Evolutionary conservation across 2,113 vertebrate species (phyloP).

Genomic region (Pipa parva): DNA sequence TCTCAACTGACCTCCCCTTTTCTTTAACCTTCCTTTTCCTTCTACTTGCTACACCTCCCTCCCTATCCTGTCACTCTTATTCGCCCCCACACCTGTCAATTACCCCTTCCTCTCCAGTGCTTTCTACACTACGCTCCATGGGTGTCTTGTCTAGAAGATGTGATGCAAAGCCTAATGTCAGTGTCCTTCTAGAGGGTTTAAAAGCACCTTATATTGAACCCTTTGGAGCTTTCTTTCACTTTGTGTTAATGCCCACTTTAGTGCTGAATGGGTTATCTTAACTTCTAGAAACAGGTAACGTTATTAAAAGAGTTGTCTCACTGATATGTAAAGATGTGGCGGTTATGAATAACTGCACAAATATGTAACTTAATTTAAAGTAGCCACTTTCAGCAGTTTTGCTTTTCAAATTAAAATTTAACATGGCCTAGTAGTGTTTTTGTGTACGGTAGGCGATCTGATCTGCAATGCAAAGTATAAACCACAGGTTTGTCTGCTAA

Average conservation of each 20-base stretch:
- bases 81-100: no score
- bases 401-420: slow-evolving; percentile 57
- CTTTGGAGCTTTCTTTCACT: no score
- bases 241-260: not conserved
- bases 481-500: slow-evolving; percentile 76
- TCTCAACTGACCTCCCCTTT: no score
- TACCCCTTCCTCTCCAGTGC: no score
- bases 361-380: slow-evolving; percentile 52
- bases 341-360: slow-evolving; percentile 16
- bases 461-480: slow-evolving; percentile 52
- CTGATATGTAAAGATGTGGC: slow-evolving; percentile 4
- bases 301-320: not conserved
- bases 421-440: slow-evolving; percentile 58
- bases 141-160: no score
- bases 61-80: no score
- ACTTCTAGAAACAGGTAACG: not conserved
- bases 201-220: no score
- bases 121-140: no score
- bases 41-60: no score
- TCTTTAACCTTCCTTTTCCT: no score
- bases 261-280: not conserved
- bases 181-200: no score
- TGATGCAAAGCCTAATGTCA: no score
- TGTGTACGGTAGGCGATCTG: slow-evolving; percentile 49
- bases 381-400: slow-evolving; percentile 56